Percentiles rank a stretch among this genome's conserved stretches.
These are phyloP conservation scores for Siphamia tubifer DNA, from an alignment of 2,113 vertebrate species.

Conservation along the genomic window DNA sequence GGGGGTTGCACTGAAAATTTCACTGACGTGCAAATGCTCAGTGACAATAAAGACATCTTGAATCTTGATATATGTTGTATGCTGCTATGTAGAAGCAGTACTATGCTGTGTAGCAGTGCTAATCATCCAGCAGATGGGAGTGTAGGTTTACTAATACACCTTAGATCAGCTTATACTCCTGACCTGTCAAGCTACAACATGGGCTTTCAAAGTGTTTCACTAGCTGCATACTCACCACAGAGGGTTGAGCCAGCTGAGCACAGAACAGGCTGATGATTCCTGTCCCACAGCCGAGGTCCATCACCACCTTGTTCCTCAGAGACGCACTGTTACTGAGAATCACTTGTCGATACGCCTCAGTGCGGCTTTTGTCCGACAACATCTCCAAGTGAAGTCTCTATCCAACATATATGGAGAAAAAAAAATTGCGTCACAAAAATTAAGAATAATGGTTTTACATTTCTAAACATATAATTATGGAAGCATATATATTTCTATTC, in stretches of 20 bases:
- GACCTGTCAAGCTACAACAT: no score
- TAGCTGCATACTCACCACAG: constrained; percentile 66
- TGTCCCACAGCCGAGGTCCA: constrained; percentile 85
- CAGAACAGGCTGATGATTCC: constrained; percentile 86
- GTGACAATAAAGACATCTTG: no score
- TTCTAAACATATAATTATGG: neutral
- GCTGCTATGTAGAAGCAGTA: no score
- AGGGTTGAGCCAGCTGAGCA: constrained; percentile 75
- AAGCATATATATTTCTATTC: no score
- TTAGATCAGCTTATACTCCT: no score
- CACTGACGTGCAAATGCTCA: no score
- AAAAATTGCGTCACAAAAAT: neutral
- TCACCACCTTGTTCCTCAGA: constrained; percentile 77
- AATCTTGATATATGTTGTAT: no score
- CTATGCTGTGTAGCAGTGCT: neutral
- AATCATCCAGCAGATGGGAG: constrained; percentile 28
- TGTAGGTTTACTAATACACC: neutral
- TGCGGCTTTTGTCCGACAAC: constrained; percentile 82
- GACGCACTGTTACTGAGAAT: constrained; percentile 74
- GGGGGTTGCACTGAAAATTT: no score
- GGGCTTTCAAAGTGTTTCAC: no score
- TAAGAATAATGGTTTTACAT: neutral
- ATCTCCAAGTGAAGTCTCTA: constrained; percentile 86
- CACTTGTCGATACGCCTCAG: constrained; percentile 77
- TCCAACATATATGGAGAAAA: neutral